A percentile compares a stretch with the other conserved stretches of the same genome.
These are phyloP conservation scores for Drosophila triauraria DNA, from an alignment of 1,140 invertebrate species.

Conservation along the genomic window DNA sequence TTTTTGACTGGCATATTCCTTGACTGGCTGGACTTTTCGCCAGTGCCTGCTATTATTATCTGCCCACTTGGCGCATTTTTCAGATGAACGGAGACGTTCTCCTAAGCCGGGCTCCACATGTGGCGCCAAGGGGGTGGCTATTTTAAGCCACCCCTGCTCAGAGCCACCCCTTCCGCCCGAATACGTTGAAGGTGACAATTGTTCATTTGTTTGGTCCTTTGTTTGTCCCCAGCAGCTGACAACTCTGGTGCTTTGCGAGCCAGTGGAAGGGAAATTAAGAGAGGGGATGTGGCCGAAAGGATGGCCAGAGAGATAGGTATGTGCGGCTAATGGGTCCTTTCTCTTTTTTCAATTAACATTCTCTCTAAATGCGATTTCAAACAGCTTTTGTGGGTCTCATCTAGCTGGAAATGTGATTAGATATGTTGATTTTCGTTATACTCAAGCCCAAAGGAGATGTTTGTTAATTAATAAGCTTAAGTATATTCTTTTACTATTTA, in stretches of 20 bases:
- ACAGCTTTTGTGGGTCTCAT: background rate
- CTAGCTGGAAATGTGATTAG: background rate
- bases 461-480: too few relatives aligned
- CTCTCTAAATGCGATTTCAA: background rate
- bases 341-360: constrained; percentile 6
- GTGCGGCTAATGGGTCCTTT: constrained; percentile 9
- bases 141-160: background rate
- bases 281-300: background rate
- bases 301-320: background rate
- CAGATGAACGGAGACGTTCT: constrained; percentile 16
- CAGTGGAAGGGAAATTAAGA: constrained; percentile 21
- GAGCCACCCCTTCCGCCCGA: background rate
- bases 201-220: constrained; percentile 49
- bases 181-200: constrained; percentile 46
- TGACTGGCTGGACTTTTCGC: background rate
- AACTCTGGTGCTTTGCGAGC: constrained; percentile 13
- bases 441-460: too few relatives aligned
- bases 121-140: background rate
- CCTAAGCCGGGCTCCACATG: background rate
- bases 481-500: too few relatives aligned
- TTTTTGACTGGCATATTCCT: too few relatives aligned
- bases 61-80: constrained; percentile 16
- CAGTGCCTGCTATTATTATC: constrained; percentile 17
- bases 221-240: constrained; percentile 40
- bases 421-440: too few relatives aligned